Evolutionary conservation across 2,888 invertebrate species (phyloP).

Genomic region (Lasioglossum marginatum): DNA sequence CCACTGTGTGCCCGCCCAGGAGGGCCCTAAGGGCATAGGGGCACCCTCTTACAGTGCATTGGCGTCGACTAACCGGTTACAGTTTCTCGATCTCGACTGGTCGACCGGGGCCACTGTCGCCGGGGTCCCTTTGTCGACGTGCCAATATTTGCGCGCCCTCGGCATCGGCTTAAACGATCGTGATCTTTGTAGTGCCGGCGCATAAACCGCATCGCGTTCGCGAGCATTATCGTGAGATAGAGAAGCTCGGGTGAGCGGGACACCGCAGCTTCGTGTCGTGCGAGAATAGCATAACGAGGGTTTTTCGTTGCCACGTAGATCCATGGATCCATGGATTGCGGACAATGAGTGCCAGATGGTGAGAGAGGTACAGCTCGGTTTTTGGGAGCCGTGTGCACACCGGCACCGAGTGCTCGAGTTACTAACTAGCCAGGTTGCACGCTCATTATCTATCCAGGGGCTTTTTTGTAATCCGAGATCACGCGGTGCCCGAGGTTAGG

Average conservation of each 20-base stretch:
- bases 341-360: slow-evolving; percentile 55
- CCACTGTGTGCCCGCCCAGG: slow-evolving; percentile 61
- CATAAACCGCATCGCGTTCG: slow-evolving; percentile 43
- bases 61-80: slow-evolving; percentile 26
- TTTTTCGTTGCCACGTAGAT: neutral
- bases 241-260: neutral
- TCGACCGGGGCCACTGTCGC: slow-evolving; percentile 8
- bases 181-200: neutral
- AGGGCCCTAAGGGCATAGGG: slow-evolving; percentile 59
- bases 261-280: slow-evolving; percentile 51
- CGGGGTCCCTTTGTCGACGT: slow-evolving; percentile 17
- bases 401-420: slow-evolving; percentile 33
- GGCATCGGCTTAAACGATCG: slow-evolving; percentile 29
- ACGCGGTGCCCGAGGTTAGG: neutral
- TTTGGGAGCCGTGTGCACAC: slow-evolving; percentile 3
- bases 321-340: slow-evolving; percentile 28
- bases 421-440: slow-evolving; percentile 40
- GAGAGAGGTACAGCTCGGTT: neutral
- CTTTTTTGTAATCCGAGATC: slow-evolving; percentile 11
- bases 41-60: slow-evolving; percentile 36
- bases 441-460: slow-evolving; percentile 32
- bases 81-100: neutral
- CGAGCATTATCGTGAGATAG: neutral
- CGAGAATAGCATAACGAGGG: slow-evolving; percentile 27
- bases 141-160: slow-evolving; percentile 37